Evolutionary conservation across 1,140 invertebrate genomes (phyloP).

Genomic region (Formica exsecta): DNA sequence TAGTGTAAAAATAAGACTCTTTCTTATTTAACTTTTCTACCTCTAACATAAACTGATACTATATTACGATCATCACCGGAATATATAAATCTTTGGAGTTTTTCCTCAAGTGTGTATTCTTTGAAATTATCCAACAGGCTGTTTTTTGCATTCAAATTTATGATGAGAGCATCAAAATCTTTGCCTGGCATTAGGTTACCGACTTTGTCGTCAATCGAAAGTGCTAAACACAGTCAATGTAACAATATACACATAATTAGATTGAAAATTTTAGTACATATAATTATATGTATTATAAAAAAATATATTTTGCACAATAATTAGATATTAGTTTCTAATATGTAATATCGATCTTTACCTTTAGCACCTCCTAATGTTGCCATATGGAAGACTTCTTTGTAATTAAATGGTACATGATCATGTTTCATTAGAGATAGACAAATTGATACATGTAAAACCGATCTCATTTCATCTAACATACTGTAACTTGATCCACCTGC

Average conservation of each 20-base stretch:
- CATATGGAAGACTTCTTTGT: slow-evolving; percentile 93
- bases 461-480: slow-evolving; percentile 92
- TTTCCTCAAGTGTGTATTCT: slow-evolving; percentile 86
- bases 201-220: slow-evolving; percentile 90
- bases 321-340: not conserved
- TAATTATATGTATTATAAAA: not conserved
- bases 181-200: slow-evolving; percentile 94
- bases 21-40: slow-evolving; percentile 88
- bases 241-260: slow-evolving; percentile 16
- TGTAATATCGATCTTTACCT: slow-evolving; percentile 86
- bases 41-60: slow-evolving; percentile 91
- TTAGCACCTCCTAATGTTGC: slow-evolving; percentile 95
- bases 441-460: slow-evolving; percentile 91
- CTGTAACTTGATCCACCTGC: slow-evolving; percentile 92
- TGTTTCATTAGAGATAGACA: slow-evolving; percentile 87
- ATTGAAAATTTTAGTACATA: not conserved
- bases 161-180: slow-evolving; percentile 94
- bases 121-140: slow-evolving; percentile 88
- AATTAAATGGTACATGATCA: slow-evolving; percentile 88
- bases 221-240: slow-evolving; percentile 87
- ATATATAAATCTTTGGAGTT: slow-evolving; percentile 94
- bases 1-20: not conserved
- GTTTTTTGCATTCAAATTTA: slow-evolving; percentile 88
- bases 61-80: slow-evolving; percentile 95
- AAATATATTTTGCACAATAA: slow-evolving; percentile 13